phyloP scores from a whole-genome alignment of 2,797 vertebrate genomes.

The Cetoscarus ocellatus region DNA sequence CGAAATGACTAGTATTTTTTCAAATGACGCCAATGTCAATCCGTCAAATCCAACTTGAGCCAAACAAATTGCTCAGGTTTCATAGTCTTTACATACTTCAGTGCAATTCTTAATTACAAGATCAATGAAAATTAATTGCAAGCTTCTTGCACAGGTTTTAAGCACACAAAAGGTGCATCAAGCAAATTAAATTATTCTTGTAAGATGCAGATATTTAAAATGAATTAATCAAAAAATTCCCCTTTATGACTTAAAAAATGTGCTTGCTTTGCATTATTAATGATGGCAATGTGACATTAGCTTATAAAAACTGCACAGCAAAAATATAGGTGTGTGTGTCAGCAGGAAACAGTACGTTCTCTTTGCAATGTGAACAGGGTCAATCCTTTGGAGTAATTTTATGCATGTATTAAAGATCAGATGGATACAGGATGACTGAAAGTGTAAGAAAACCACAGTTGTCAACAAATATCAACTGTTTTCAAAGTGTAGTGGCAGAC shows the following conservation, averaged over 20 bases:
- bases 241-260: background rate
- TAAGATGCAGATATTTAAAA: background rate
- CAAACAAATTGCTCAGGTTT: slow-evolving; percentile 24
- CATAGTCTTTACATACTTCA: slow-evolving; percentile 50
- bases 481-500: no score
- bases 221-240: background rate
- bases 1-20: slow-evolving; percentile 28
- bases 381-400: background rate
- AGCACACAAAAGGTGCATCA: background rate
- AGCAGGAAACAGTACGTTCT: background rate
- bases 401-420: background rate
- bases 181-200: background rate
- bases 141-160: slow-evolving; percentile 31
- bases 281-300: background rate
- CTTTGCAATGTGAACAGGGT: background rate
- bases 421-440: background rate
- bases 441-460: no score
- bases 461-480: no score
- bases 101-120: slow-evolving; percentile 50
- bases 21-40: slow-evolving; percentile 29
- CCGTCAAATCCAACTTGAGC: slow-evolving; percentile 58
- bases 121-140: slow-evolving; percentile 57
- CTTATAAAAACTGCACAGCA: background rate
- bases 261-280: background rate
- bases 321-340: background rate